Evolutionary conservation across 2,888 invertebrate genomes (phyloP).

Genomic region (Hyalella azteca): DNA sequence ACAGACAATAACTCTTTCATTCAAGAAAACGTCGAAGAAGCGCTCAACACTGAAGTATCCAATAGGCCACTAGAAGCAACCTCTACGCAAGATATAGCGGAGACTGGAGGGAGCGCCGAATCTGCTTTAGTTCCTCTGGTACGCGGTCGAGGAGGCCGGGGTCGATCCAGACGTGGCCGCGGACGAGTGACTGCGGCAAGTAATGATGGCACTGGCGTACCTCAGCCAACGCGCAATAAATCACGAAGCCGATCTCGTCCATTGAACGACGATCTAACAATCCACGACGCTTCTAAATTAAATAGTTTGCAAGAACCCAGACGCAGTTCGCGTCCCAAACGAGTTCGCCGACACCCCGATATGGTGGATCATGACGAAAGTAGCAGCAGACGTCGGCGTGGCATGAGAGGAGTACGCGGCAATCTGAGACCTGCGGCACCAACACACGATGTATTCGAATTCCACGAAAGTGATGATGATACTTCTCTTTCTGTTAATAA

Average conservation of each 20-base stretch:
- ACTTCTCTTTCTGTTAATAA: conserved; percentile 48
- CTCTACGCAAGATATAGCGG: too few species aligned
- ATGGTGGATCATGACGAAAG: conserved; percentile 58
- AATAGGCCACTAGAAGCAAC: too few species aligned
- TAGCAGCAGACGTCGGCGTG: conserved; percentile 46
- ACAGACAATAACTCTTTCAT: too few species aligned
- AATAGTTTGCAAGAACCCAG: conserved; percentile 38
- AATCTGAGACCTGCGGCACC: conserved; percentile 40
- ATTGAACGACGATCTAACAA: not conserved
- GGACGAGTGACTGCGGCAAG: not conserved
- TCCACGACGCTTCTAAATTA: not conserved
- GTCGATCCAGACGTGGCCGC: conserved; percentile 41
- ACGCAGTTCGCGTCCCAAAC: conserved; percentile 52
- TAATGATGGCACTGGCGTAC: not conserved
- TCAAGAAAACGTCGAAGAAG: too few species aligned
- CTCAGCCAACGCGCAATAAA: not conserved
- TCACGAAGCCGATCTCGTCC: not conserved
- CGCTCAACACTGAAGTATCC: too few species aligned
- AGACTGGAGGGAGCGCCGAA: too few species aligned
- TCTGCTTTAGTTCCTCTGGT: not conserved
- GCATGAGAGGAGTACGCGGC: conserved; percentile 42
- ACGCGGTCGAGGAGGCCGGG: conserved; percentile 53
- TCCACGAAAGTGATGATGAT: conserved; percentile 57
- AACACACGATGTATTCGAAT: conserved; percentile 54
- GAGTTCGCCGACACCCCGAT: conserved; percentile 53